Percentiles rank a stretch among this genome's conserved stretches.
Conservation (phyloP, 2,888 invertebrate genomes). For the Cheilosia grossa region DNA sequence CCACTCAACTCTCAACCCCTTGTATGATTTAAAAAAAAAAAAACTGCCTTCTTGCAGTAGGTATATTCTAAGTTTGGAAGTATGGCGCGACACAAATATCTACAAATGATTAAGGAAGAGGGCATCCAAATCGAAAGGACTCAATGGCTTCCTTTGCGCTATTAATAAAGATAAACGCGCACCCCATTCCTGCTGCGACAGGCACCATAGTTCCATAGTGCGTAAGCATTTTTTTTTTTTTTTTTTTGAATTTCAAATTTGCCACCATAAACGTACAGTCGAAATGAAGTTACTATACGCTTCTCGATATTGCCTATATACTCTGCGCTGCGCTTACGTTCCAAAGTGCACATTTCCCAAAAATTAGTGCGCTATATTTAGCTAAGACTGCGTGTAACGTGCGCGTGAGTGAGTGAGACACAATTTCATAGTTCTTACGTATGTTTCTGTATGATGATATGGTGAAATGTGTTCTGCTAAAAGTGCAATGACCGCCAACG, state of each 20-base stretch:
- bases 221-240: constrained; percentile 9
- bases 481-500: constrained; percentile 74
- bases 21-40: background rate
- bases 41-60: no score
- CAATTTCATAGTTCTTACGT: background rate
- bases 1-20: background rate
- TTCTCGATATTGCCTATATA: background rate
- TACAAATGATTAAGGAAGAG: constrained; percentile 31
- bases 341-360: constrained; percentile 59
- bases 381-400: constrained; percentile 15
- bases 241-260: constrained; percentile 46
- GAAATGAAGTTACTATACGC: background rate
- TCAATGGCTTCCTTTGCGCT: constrained; percentile 62
- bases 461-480: constrained; percentile 68
- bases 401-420: constrained; percentile 49
- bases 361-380: constrained; percentile 70
- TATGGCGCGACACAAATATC: background rate
- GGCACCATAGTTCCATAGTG: constrained; percentile 14
- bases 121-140: constrained; percentile 27
- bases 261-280: constrained; percentile 40
- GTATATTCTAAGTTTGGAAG: constrained; percentile 28
- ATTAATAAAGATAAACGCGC: constrained; percentile 56
- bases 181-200: constrained; percentile 30
- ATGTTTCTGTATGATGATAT: constrained; percentile 25
- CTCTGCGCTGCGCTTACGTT: constrained; percentile 11